Percentiles rank a stretch among this genome's conserved stretches.
Evolutionary conservation across 2,113 vertebrate genomes (phyloP).

Genomic region (Phalacrocorax carbo): DNA sequence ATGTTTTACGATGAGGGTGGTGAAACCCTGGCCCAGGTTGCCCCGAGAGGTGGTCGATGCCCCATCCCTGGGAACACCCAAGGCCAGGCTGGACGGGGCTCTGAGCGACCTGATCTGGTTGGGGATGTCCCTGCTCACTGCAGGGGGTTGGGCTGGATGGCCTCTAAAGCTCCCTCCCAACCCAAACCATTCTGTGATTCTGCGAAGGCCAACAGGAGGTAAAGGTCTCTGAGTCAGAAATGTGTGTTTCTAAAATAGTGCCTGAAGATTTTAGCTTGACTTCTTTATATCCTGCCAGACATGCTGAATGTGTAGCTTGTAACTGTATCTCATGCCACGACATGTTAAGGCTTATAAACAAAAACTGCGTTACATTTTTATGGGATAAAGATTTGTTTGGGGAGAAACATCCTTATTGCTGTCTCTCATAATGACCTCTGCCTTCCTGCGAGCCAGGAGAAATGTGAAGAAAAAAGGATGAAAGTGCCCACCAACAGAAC

Average conservation of each 20-base stretch:
- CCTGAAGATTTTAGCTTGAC: background rate
- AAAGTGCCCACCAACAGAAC: background rate
- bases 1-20: accelerated
- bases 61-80: background rate
- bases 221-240: background rate
- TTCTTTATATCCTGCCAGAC: background rate
- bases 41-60: background rate
- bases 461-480: background rate
- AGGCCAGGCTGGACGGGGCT: background rate
- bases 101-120: background rate
- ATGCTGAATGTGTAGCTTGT: background rate
- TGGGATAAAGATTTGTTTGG: background rate
- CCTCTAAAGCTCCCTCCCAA: background rate
- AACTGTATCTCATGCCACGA: background rate
- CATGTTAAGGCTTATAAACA: background rate
- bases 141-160: background rate
- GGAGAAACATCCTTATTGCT: background rate
- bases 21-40: background rate
- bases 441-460: background rate
- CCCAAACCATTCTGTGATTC: background rate
- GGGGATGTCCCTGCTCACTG: background rate
- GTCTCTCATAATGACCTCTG: background rate
- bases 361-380: background rate
- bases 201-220: accelerated
- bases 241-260: background rate